Evolutionary conservation across 2,888 invertebrate species (phyloP), one percentile per base, ranked within the genome.

Genomic region (Agrypnus murinus): DNA sequence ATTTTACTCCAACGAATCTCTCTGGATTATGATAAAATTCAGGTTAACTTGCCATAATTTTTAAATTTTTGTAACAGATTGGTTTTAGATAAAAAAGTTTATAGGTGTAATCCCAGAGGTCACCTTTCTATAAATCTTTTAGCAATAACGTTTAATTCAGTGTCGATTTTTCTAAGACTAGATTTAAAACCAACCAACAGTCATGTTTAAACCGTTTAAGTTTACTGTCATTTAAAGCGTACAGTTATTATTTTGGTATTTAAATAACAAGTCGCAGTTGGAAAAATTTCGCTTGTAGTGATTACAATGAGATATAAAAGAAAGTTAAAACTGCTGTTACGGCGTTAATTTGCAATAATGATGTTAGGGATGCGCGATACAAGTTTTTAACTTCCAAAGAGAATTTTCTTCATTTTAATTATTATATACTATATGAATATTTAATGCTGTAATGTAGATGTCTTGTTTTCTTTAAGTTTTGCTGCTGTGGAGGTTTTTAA

Each of bases 381-480:
- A 14, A 17, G 36, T 55, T 55, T 55, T 36, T 55, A 55, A 3
- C 1, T 55, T 17, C 36, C 4, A 6, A 7, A 40, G 2, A 9
- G 25, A 25, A 17, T 2, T 55, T 55, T 55, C 36, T 32, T 55
- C 9, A 0, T 55, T 2, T 36, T 55, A 3, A 25, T 25, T 25
- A 25, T 55, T 55, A 15, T 15, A 55, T 25, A 25, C 36, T 55
- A 15, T 15, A 55, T 55, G 55, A 55, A 55, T 55, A 55, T 55
- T 55, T 55, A 55, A 38, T 55, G 38, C 55, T 53, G 32, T 5
- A 36, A 7, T n/a, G 14, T 17, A 36, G 55, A 4, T 15, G 36
- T 55, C 36, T 55, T 55, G 36, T 36, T 55, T 55, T 36, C 15
- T 55, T 32, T 55, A 36, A 15, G 14, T 15, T 25, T 5, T 25